Base-by-base conservation (phyloP, 2,113 vertebrate genomes). In the Sphaerodactylus townsendi region DNA sequence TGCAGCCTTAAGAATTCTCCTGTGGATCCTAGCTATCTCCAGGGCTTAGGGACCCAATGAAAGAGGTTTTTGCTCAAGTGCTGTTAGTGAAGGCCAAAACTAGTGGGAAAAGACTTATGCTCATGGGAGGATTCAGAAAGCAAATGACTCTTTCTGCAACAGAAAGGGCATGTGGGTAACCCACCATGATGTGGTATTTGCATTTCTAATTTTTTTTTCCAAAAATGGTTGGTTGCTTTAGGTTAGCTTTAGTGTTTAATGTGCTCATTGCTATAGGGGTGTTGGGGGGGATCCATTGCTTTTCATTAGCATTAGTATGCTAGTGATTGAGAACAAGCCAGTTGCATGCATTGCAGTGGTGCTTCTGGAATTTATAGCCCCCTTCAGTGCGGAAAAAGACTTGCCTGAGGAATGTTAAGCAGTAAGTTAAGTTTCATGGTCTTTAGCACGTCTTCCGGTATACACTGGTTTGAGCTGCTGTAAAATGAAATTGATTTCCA, bases 401-500 rank as follows among this genome's bases (percentile, higher is more conserved):
- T 89, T 89, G 84, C 59, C 88, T 72, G 84, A 75, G 76, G 72
- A 74, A 85, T 66, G 39, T 79, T 80, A 79, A 85, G 69, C 46
- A 85, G 69, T 50, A 11, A 88, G 21, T 89, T 82, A 87, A 33
- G 56, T 44, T 82, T 89, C 59, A 19, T 0, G 88, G 90, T 92
- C 84, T 81, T 88, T 79, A 79, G 69, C 44, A 33, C 11, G 80
- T 73, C 69, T 74, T 74, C 35, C 86, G 69, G 85, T 82, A 81
- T 19, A 85, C 5, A 81, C 84, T 83, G 88, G 72, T 78, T 73
- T 74, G 64, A 89, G 46, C 81, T 87, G 44, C 79, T 88, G 70
- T 72, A 48, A 84, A 84, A 4, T 56, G 13, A 87, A 93, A 94
- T 87, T 85, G 86, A 90, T 88, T 82, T 83, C 25, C 11, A 93